Conservation (phyloP, 1,140 invertebrate species). For the Glossosoma conforme region DNA sequence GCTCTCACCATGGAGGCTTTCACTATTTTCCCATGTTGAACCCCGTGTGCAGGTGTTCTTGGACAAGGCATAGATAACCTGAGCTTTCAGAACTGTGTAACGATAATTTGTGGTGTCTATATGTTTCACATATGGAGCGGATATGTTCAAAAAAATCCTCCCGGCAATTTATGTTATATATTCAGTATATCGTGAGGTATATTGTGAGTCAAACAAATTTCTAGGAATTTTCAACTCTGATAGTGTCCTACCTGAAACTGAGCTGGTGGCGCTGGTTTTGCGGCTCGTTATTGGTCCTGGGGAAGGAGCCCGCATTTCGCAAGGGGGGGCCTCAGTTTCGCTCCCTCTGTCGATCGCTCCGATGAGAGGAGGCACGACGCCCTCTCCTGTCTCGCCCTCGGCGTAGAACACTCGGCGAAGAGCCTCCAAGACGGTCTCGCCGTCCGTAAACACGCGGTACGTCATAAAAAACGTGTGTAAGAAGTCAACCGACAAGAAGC, state of each 20-base stretch:
- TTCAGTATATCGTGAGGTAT: no score
- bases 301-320: slow-evolving; percentile 14
- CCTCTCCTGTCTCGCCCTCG: slow-evolving; percentile 36
- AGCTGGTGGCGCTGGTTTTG: slow-evolving; percentile 56
- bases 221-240: no score
- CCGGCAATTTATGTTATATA: no score
- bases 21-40: no score
- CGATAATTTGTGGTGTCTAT: no score
- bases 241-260: slow-evolving; percentile 60
- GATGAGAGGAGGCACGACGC: slow-evolving; percentile 3
- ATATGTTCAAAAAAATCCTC: no score
- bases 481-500: slow-evolving; percentile 90
- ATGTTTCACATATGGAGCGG: no score
- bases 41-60: no score
- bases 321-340: slow-evolving; percentile 4
- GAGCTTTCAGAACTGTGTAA: no score
- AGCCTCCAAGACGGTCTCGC: slow-evolving; percentile 80
- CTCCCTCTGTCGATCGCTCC: neutral
- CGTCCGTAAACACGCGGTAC: slow-evolving; percentile 88
- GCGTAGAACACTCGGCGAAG: slow-evolving; percentile 78
- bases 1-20: no score
- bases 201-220: no score
- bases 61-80: no score
- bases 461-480: slow-evolving; percentile 90
- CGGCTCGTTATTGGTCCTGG: slow-evolving; percentile 31